phyloP scores from a whole-genome alignment of 2,113 vertebrate species.

The Onychostoma macrolepis region DNA sequence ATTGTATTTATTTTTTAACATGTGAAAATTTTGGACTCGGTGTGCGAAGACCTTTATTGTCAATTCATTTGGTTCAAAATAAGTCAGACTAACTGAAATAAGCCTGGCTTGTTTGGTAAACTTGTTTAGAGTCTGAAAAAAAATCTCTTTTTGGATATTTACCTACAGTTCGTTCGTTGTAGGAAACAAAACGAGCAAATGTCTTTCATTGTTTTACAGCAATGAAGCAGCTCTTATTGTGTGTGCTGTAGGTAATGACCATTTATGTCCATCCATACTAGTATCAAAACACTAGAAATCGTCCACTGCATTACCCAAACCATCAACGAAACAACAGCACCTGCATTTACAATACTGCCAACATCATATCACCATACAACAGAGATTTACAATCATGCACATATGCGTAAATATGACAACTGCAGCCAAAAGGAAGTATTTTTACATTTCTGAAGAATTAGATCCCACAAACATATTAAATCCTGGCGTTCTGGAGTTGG shows the following conservation, averaged over 20 bases:
- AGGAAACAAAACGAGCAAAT: not conserved
- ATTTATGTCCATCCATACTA: not conserved
- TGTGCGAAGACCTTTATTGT: no score
- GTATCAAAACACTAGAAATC: not conserved
- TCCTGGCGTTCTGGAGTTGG: not conserved
- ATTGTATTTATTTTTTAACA: no score
- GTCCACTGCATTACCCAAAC: not conserved
- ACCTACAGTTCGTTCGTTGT: not conserved
- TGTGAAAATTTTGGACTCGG: no score
- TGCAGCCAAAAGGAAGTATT: no score
- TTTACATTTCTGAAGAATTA: not conserved
- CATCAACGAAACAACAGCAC: not conserved
- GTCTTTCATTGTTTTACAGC: not conserved
- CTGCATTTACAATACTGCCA: not conserved
- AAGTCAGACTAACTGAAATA: no score
- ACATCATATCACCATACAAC: not conserved
- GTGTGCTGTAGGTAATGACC: not conserved
- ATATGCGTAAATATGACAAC: not conserved
- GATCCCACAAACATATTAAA: not conserved
- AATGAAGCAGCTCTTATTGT: not conserved
- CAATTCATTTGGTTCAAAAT: no score
- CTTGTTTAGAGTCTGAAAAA: no score
- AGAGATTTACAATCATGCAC: not conserved
- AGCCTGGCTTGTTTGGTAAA: no score
- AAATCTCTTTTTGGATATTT: not conserved